Evolutionary conservation across 2,888 invertebrate species (phyloP), one percentile per base, ranked within the genome.

Genomic region (Synanthedon myopaeformis): DNA sequence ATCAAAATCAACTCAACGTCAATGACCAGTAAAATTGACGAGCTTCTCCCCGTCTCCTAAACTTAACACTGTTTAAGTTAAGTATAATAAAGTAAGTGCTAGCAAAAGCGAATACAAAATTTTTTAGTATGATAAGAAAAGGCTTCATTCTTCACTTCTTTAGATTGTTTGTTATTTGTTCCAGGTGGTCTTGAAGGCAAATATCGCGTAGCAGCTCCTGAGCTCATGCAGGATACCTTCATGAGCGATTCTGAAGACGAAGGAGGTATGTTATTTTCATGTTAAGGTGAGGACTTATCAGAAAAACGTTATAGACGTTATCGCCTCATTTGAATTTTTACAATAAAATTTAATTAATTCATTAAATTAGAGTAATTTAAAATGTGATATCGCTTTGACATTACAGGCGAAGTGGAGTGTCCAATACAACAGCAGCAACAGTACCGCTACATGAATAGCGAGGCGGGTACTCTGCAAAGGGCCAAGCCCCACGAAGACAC

Each of bases 181-280:
- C 53, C 82, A 89, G 90, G 79, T 81, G 90, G 87, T 59, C 65
- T 81, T 65, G 98, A 98, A 76, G 99, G 99, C 76, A 97, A 98
- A 83, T 98, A 98, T 88, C 94, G 96, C 81, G 97, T 99, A 52
- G 94, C 97, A 59, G 96, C 97, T 53, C 99, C 99, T 0, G 99
- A 99, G 84, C 94, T 96, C 61, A 97, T 99, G 96, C 98, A 98
- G 79, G 99, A 99, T 82, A 96, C 97, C 10, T 95, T 98, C 82
- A 95, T 99, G 92, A 97, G 97, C 19, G 99, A 99, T 81, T 98
- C 98, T 0, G 99, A 99, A 78, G 99, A 99, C 87, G 99, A 99
- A 91, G 97, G 96, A 88, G 97, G 96, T 92, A 89, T 73, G 90
- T 42, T 56, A 13, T 45, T n/a, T 13, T 45, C n/a, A 6, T 12